Base-by-base conservation (phyloP, 2,797 vertebrate genomes). In the Enteromius mattozi region DNA sequence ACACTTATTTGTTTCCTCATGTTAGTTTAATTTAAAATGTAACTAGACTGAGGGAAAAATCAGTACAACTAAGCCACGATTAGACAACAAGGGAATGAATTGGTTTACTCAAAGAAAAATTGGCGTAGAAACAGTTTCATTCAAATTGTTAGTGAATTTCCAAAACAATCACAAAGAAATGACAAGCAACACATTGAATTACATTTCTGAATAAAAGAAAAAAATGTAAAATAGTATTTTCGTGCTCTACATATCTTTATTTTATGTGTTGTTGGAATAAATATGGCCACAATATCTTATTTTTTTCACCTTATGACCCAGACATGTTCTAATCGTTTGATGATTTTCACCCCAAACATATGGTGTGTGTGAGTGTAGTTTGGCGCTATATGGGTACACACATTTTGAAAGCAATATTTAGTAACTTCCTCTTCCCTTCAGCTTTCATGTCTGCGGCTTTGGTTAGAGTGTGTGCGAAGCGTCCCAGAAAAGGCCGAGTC, bases 401-500 rank as follows among this genome's bases (percentile, higher is more conserved):
- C 8, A 1, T 75, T 75, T 63, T 63, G 13, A 78, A 78, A 78
- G 47, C 7, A 37, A 63, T 45, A 68, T 70, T 69, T 35, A 78
- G 66, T 56, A 35, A 49, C 66, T 49, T 84, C 85, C 77, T 81
- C 79, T 74, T 81, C 78, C 72, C 69, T 71, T 68, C 65, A 79
- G 70, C 82, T 85, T 74, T 17, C 21, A 54, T 78, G 76, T 81
- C 27, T 84, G 24, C 2, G 47, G 79, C 42, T 87, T 86, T 72
- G 75, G 9, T 72, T 61, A 47, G 69, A 21, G 49, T 82, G 75
- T 72, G 75, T 63, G 47, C 74, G 61, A 81, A 84, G 65, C 21
- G n/a, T 89, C 75, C 78, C 82, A 76, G 78, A 87, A 86, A 86
- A 86, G 82, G 56, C 49, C 0, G 21, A 49, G 81, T 66, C 76